Conservation (phyloP, 2,797 vertebrate genomes). For the Bradypodion ventrale region DNA sequence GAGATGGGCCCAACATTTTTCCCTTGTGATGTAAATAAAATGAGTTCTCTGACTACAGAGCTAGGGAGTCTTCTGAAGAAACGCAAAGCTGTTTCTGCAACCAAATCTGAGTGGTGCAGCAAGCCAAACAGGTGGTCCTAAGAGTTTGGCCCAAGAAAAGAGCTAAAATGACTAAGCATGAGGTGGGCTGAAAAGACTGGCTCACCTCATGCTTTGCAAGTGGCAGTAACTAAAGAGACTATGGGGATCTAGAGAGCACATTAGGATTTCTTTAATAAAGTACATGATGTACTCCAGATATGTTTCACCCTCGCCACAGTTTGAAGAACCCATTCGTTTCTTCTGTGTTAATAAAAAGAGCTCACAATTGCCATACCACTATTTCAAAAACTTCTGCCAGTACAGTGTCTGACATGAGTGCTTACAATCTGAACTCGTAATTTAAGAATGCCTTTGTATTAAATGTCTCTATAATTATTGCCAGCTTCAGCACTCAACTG, state of each 20-base stretch:
- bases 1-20: not conserved
- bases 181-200: not conserved
- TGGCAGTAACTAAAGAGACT: slow-evolving; percentile 45
- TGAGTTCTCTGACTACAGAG: not conserved
- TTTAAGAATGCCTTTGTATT: slow-evolving; percentile 37
- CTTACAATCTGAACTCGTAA: slow-evolving; percentile 52
- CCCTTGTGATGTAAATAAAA: slow-evolving; percentile 16
- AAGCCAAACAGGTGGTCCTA: slow-evolving; percentile 49
- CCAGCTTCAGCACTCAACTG: slow-evolving; percentile 54
- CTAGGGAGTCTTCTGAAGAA: slow-evolving; percentile 4
- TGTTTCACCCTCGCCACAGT: slow-evolving; percentile 44
- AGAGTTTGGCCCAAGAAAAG: slow-evolving; percentile 36
- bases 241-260: slow-evolving; percentile 45
- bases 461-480: slow-evolving; percentile 42
- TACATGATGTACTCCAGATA: slow-evolving; percentile 43
- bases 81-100: slow-evolving; percentile 4
- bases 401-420: slow-evolving; percentile 36
- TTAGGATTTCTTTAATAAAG: slow-evolving; percentile 51
- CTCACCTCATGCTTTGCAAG: too few species aligned
- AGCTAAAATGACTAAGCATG: slow-evolving; percentile 22
- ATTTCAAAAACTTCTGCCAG: slow-evolving; percentile 37
- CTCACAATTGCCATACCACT: slow-evolving; percentile 37
- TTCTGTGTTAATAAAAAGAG: slow-evolving; percentile 42
- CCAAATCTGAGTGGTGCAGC: slow-evolving; percentile 37
- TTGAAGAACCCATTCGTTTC: slow-evolving; percentile 33